These are phyloP conservation scores for Biston betularia DNA, from an alignment of 2,888 invertebrate genomes.

Conservation along the genomic window DNA sequence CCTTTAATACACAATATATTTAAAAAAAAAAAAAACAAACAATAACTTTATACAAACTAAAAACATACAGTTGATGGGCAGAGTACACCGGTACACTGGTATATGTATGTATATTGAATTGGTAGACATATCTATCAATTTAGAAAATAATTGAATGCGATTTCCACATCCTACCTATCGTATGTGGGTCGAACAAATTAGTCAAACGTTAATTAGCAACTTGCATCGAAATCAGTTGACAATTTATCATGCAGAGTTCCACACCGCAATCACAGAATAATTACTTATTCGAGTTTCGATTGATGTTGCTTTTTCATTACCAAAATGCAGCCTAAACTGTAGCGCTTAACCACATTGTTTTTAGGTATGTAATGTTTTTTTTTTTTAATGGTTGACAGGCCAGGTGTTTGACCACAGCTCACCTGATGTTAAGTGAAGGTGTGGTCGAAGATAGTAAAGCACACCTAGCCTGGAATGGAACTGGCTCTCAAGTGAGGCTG, in stretches of 20 bases:
- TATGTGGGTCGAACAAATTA: conserved; percentile 48
- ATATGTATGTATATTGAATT: conserved; percentile 5
- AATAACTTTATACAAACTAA: no score
- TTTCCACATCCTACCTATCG: conserved; percentile 10
- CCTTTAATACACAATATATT: no score
- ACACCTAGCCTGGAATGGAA: no score
- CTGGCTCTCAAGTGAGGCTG: no score
- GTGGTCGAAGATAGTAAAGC: no score
- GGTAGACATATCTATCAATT: conserved; percentile 21
- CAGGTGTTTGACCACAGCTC: no score
- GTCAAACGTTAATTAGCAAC: conserved; percentile 66
- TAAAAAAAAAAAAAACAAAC: background rate
- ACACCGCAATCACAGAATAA: conserved; percentile 58
- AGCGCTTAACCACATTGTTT: background rate
- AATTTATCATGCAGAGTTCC: conserved; percentile 67
- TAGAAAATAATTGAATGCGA: conserved; percentile 28
- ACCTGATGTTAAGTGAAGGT: no score
- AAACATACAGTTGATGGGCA: no score
- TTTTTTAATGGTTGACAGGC: no score
- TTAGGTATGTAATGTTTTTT: no score
- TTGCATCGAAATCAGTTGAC: conserved; percentile 65
- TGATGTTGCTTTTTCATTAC: conserved; percentile 18
- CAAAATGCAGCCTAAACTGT: background rate
- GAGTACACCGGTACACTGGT: no score
- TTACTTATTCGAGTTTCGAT: conserved; percentile 26